Base-by-base conservation (phyloP, 2,113 vertebrate species). In the Sinocyclocheilus rhinocerous region DNA sequence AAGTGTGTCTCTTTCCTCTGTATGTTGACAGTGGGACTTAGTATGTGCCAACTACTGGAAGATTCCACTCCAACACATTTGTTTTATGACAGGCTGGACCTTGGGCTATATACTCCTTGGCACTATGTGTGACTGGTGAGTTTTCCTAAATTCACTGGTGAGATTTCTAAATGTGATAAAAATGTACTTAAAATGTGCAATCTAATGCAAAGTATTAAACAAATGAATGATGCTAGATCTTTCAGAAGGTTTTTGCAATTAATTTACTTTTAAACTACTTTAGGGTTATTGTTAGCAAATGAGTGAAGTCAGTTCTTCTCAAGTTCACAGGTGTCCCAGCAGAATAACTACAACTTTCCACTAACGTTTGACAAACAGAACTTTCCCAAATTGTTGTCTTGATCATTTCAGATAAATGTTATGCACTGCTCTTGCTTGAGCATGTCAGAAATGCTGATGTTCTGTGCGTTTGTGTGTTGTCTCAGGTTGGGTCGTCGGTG, bases 31-130 rank as follows among this genome's bases (percentile, higher is more conserved):
- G 97, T 97, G 97, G 97, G 92, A 97, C 89, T 91, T 98, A 22
- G 95, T 97, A 67, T 97, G 97, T 84, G 57, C 86, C 0, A 86
- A 95, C 0, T 91, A 92, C 90, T 97, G 97, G 97, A 96, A 96
- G 92, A 94, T 97, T 88, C 96, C 96, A 0, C 84, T 97, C 87
- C 96, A 97, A 81, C 96, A 96, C 69, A 93, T 94, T 85, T 95
- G 95, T 48, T 95, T 96, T 92, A 93, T 96, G 92, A 92, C 94
- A 39, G 97, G 97, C 85, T 96, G 96, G 96, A 89, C 94, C 0
- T 77, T 96, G 83, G 97, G 97, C 77, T 97, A 94, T 33, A 13
- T 96, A 59, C 8, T 94, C 1, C 89, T 97, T 0, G 97, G 98
- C 7, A 84, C 93, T 6, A 75, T 95, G 57, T 96, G 95, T n/a